These are phyloP conservation scores for Semicossyphus pulcher DNA, from an alignment of 2,113 vertebrate genomes.

Conservation along the genomic window DNA sequence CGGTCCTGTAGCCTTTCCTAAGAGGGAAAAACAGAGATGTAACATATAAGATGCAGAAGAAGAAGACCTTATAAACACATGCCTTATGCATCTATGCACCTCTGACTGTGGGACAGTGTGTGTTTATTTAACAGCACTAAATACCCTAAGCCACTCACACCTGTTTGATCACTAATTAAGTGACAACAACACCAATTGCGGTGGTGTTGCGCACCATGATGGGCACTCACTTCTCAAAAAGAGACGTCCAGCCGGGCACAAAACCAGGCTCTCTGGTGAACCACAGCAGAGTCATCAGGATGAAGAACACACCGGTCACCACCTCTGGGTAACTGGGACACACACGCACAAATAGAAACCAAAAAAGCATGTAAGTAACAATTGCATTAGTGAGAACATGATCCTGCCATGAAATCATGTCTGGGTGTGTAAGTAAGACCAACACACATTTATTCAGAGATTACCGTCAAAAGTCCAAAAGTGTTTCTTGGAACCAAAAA, in stretches of 20 bases:
- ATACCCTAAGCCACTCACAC: neutral
- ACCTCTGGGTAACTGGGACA: conserved; percentile 92
- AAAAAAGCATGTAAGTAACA: conserved; percentile 24
- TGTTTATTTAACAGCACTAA: neutral
- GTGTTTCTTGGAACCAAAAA: neutral
- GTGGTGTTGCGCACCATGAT: conserved; percentile 12
- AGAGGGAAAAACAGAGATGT: neutral
- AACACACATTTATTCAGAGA: neutral
- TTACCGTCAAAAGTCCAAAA: neutral
- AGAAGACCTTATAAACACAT: neutral
- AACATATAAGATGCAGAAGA: neutral
- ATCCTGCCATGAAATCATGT: neutral
- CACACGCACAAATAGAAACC: conserved; percentile 25
- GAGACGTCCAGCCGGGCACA: conserved; percentile 96
- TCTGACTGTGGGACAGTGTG: neutral
- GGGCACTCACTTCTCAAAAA: conserved; percentile 91
- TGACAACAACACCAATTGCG: neutral
- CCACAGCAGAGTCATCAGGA: conserved; percentile 97
- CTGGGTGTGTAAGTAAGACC: conserved; percentile 15
- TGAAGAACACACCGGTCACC: conserved; percentile 95
- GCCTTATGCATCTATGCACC: neutral
- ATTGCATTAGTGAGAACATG: conserved; percentile 21
- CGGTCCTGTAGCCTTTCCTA: conserved; percentile 96
- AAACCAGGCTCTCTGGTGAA: conserved; percentile 98
- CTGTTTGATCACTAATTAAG: conserved; percentile 5